Evolutionary conservation across 2,797 vertebrate genomes (phyloP).

Genomic region (Salarias fasciatus): DNA sequence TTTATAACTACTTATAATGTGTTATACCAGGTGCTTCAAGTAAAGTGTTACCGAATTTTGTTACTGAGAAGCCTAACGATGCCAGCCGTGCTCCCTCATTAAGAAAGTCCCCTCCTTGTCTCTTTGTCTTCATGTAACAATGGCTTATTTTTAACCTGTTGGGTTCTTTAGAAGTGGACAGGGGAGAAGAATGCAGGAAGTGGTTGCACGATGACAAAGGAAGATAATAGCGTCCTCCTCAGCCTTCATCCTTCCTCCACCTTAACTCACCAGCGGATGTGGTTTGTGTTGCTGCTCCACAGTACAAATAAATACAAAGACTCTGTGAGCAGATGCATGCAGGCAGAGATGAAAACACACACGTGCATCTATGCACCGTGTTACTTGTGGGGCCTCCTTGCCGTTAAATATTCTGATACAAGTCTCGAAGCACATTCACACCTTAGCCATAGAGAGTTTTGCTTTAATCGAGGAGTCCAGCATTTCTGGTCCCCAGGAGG

Average conservation of each 20-base stretch:
- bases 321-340: slow-evolving; percentile 7
- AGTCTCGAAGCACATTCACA: too few relatives aligned
- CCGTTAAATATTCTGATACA: too few relatives aligned
- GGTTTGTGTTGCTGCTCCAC: slow-evolving; percentile 12
- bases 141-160: slow-evolving; percentile 81
- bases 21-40: too few relatives aligned
- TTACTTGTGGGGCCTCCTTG: too few relatives aligned
- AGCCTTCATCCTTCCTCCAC: slow-evolving; percentile 56
- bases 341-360: background rate
- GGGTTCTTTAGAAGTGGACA: slow-evolving; percentile 32
- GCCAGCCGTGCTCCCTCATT: slow-evolving; percentile 11
- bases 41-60: too few relatives aligned
- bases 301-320: slow-evolving; percentile 29
- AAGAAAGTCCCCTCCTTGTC: slow-evolving; percentile 30
- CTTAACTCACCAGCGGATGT: slow-evolving; percentile 16
- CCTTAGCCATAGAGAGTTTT: too few relatives aligned
- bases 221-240: slow-evolving; percentile 51
- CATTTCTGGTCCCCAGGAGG: too few relatives aligned
- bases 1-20: too few relatives aligned
- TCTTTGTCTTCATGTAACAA: slow-evolving; percentile 75
- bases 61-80: too few relatives aligned
- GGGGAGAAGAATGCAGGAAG: slow-evolving; percentile 60
- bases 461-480: too few relatives aligned
- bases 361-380: background rate
- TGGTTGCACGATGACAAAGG: slow-evolving; percentile 55